Base-by-base conservation (phyloP, 1,140 invertebrate species). In the Drosophila santomea region DNA sequence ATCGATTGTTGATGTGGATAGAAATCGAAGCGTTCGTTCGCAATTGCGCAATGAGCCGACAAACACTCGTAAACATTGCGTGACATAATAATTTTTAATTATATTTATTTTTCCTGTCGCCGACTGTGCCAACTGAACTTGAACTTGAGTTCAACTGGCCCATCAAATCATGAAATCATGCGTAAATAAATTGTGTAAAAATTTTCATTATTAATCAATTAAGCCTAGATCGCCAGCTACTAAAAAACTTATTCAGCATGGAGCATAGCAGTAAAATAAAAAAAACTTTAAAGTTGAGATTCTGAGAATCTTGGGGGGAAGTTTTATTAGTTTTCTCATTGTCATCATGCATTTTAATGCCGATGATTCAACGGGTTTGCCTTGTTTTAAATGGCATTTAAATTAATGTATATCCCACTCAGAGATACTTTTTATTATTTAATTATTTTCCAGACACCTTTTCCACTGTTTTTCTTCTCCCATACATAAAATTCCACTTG, bases 11-110 rank as follows among this genome's bases (percentile, higher is more conserved):
- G 36, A 64, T 54, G 43, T 64, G 41, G 28, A 64, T 48, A 74
- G 45, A 67, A 67, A 78, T 52, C 36, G 58, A 73, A 50, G 41
- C 44, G 61, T 44, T 64, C 36, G 28, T 15, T 25, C 28, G 39
- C 20, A 35, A 48, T 83, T 80, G 67, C 76, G 66, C 71, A 83
- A 84, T 44, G 61, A 50, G 28, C 36, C 48, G 38, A 39, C 73
- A 85, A 85, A 71, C 68, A 71, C 58, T 71, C 64, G 68, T 71
- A 71, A 71, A 71, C 55, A 84, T 61, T 83, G 74, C 71, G 83
- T 88, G 83, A 88, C 82, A 88, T 83, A 79, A 83, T 83, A 79
- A 76, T 86, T 78, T 76, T 85, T 82, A 85, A 88, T 88, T 82
- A 88, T 63, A 75, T 88, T 81, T 61, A 45, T 43, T 63, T 25